Evolutionary conservation across 2,888 invertebrate species (phyloP).

Genomic region (Lepidonotus clava): DNA sequence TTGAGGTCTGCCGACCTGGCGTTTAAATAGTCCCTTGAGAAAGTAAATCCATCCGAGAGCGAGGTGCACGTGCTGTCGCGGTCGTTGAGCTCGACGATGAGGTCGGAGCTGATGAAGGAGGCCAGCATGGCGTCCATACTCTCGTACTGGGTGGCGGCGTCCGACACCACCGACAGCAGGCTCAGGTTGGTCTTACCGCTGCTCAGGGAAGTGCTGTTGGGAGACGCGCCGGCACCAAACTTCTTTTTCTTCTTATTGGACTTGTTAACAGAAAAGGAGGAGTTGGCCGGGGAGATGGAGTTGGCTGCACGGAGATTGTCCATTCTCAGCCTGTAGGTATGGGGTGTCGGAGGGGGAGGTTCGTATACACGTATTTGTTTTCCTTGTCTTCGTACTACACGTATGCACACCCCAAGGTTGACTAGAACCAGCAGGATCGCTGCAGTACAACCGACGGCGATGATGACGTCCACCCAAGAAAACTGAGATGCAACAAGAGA

Average conservation of each 20-base stretch:
- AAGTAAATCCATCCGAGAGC: slow-evolving; percentile 58
- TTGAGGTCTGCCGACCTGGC: not conserved
- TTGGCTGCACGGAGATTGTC: slow-evolving; percentile 1
- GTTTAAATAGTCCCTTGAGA: slow-evolving; percentile 29
- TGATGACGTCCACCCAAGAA: slow-evolving; percentile 57
- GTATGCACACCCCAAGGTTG: slow-evolving; percentile 11
- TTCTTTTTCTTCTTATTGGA: not conserved
- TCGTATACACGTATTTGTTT: not conserved
- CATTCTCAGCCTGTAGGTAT: not conserved
- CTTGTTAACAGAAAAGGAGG: not conserved
- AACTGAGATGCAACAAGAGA: slow-evolving; percentile 44
- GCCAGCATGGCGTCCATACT: slow-evolving; percentile 58
- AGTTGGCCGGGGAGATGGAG: not conserved
- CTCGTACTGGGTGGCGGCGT: slow-evolving; percentile 56
- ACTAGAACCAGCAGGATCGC: slow-evolving; percentile 39
- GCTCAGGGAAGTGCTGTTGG: not conserved
- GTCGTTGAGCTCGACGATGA: slow-evolving; percentile 59
- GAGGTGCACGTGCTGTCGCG: slow-evolving; percentile 60
- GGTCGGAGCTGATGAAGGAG: slow-evolving; percentile 56
- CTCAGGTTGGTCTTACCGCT: not conserved
- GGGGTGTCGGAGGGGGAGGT: not conserved
- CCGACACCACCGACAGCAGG: not conserved
- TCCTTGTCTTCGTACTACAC: not conserved
- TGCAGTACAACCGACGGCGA: slow-evolving; percentile 48
- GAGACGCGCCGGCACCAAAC: not conserved